Evolutionary conservation across 2,888 invertebrate species (phyloP).

Genomic region (Lasioglossum leucozonium): DNA sequence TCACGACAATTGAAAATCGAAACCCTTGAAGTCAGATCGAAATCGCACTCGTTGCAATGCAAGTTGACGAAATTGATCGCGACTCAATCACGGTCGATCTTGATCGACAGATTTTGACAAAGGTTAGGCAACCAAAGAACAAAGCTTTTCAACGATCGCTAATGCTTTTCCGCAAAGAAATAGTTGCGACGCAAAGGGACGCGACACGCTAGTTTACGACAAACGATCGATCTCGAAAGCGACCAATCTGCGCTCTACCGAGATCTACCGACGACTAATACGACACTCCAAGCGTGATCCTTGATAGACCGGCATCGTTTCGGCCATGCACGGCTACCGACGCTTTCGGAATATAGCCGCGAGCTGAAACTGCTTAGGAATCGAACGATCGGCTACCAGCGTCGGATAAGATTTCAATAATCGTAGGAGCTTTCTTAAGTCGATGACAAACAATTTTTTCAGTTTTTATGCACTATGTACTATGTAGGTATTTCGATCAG

Average conservation of each 20-base stretch:
- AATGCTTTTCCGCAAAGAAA: not conserved
- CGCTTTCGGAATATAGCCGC: constrained; percentile 35
- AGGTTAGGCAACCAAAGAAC: not conserved
- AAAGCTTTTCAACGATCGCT: not conserved
- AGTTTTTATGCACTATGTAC: not conserved
- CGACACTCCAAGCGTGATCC: constrained; percentile 39
- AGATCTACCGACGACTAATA: constrained; percentile 46
- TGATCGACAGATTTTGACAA: not conserved
- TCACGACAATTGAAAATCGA: not conserved
- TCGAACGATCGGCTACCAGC: not conserved
- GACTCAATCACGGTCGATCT: not conserved
- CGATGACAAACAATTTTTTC: not conserved
- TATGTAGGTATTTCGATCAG: not conserved
- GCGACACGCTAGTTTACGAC: not conserved
- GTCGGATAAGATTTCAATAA: not conserved
- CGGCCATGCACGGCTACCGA: not conserved
- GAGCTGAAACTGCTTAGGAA: not conserved
- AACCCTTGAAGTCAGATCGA: not conserved
- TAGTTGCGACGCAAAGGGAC: not conserved
- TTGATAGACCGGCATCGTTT: constrained; percentile 44
- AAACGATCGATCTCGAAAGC: constrained; percentile 23
- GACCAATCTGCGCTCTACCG: constrained; percentile 29
- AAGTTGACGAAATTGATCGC: not conserved
- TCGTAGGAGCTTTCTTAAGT: not conserved
- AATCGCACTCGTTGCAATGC: constrained; percentile 19